Conservation (phyloP, 2,113 vertebrate species). For the Phalacrocorax aristotelis region DNA sequence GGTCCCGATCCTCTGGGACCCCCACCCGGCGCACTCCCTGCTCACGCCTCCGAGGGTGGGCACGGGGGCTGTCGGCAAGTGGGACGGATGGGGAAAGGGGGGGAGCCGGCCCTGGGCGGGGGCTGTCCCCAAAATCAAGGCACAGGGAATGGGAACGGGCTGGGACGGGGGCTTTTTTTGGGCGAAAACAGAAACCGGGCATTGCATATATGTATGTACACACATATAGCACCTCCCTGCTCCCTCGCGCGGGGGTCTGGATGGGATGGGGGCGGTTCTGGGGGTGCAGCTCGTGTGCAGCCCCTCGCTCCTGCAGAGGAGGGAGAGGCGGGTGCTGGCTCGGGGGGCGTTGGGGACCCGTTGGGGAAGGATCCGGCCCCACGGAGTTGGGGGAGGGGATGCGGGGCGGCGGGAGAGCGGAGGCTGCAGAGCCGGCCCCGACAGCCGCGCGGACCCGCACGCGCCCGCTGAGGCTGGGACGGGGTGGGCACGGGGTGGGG, state of each 20-base stretch:
- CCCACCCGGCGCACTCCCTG: not conserved
- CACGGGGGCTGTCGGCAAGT: accelerated
- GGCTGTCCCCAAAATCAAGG: constrained; percentile 30
- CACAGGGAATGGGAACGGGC: constrained; percentile 50
- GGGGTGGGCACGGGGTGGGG: not conserved
- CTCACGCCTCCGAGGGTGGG: not conserved
- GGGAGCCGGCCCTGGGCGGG: not conserved
- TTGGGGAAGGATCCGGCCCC: not conserved
- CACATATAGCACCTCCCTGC: not conserved
- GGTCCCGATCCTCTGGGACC: not conserved
- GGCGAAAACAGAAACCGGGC: not conserved
- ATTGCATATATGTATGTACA: not conserved
- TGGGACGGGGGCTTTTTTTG: not conserved
- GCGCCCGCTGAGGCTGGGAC: not conserved
- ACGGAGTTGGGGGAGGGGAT: not conserved
- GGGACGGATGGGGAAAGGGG: not conserved
- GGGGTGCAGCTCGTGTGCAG: not conserved
- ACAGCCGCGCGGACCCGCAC: not conserved
- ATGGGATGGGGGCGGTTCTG: not conserved
- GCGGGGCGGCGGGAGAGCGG: not conserved
- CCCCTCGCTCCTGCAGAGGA: not conserved
- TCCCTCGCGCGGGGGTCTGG: not conserved
- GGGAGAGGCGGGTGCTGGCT: not conserved
- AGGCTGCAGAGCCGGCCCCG: not conserved
- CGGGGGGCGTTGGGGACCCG: not conserved